A percentile compares a stretch with the other conserved stretches of the same genome.
phyloP scores from a whole-genome alignment of 2,888 invertebrate species.

The Leptinotarsa peninsularis region DNA sequence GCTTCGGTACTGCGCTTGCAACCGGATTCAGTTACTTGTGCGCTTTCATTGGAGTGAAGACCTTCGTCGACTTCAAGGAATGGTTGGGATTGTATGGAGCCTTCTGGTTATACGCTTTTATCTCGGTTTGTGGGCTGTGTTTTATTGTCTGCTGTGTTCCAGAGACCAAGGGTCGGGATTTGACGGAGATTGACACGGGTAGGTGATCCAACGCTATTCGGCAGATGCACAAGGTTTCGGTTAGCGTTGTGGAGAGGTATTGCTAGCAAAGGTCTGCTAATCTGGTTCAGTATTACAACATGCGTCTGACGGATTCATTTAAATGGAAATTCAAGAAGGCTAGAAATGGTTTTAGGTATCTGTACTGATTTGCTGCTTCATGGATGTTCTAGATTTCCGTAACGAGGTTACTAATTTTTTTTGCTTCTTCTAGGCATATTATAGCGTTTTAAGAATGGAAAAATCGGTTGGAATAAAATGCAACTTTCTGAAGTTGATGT shows the following conservation, averaged over 20 bases:
- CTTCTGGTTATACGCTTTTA: conserved; percentile 89
- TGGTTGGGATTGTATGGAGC: conserved; percentile 83
- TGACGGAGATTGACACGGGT: conserved; percentile 85
- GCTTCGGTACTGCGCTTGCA: conserved; percentile 88
- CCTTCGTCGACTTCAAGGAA: conserved; percentile 85
- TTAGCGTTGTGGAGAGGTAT: conserved; percentile 60
- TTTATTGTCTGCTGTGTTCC: conserved; percentile 90
- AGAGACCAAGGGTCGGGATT: conserved; percentile 90
- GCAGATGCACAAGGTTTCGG: conserved; percentile 54
- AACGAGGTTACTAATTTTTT: neutral
- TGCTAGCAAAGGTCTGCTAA: conserved; percentile 47
- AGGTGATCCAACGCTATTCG: conserved; percentile 59
- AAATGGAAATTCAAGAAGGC: no score
- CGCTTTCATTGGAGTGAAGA: conserved; percentile 88
- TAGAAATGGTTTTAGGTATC: neutral
- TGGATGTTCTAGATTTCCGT: neutral
- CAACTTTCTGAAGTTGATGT: no score
- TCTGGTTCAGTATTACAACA: no score
- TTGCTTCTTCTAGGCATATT: neutral
- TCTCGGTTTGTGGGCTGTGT: conserved; percentile 83
- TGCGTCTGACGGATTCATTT: no score
- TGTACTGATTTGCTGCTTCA: neutral
- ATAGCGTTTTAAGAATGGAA: neutral
- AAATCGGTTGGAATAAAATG: neutral
- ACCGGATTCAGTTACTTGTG: conserved; percentile 89